Conservation (phyloP, 2,888 invertebrate genomes). For the Hoplodrina ambigua region DNA sequence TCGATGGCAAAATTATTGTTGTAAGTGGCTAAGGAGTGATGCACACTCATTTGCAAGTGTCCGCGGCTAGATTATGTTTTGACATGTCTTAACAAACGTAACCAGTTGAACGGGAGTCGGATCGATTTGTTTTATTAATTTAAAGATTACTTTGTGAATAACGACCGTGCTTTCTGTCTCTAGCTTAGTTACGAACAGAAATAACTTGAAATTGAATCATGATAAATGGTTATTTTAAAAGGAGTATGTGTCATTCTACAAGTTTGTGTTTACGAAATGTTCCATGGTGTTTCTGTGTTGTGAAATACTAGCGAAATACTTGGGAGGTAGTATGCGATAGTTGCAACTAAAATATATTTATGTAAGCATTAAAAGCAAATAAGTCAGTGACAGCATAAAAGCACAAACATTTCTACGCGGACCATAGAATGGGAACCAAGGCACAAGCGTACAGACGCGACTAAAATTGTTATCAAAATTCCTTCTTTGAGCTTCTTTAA, state of each 20-base stretch:
- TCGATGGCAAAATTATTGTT: slow-evolving; percentile 54
- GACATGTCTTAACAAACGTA: slow-evolving; percentile 81
- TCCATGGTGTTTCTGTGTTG: slow-evolving; percentile 41
- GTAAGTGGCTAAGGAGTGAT: slow-evolving; percentile 70
- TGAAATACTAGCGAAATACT: slow-evolving; percentile 52
- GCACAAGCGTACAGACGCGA: slow-evolving; percentile 71
- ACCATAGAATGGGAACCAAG: slow-evolving; percentile 70
- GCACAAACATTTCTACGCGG: slow-evolving; percentile 71
- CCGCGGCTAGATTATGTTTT: slow-evolving; percentile 81
- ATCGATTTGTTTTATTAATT: slow-evolving; percentile 76
- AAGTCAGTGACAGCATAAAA: slow-evolving; percentile 78
- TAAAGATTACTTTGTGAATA: slow-evolving; percentile 70
- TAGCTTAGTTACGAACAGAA: slow-evolving; percentile 53
- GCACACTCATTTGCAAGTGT: slow-evolving; percentile 83
- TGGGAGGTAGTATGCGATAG: slow-evolving; percentile 50
- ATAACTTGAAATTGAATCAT: slow-evolving; percentile 60
- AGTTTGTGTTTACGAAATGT: slow-evolving; percentile 45
- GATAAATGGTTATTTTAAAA: slow-evolving; percentile 57
- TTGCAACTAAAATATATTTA: slow-evolving; percentile 61
- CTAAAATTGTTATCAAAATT: slow-evolving; percentile 63
- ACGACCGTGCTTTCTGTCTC: slow-evolving; percentile 46
- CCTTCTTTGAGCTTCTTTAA: slow-evolving; percentile 28
- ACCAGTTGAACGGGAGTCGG: slow-evolving; percentile 73
- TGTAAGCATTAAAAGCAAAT: slow-evolving; percentile 70
- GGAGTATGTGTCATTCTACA: slow-evolving; percentile 41